phyloP scores from a whole-genome alignment of 2,797 vertebrate genomes.

The Syngnathus rostellatus region DNA sequence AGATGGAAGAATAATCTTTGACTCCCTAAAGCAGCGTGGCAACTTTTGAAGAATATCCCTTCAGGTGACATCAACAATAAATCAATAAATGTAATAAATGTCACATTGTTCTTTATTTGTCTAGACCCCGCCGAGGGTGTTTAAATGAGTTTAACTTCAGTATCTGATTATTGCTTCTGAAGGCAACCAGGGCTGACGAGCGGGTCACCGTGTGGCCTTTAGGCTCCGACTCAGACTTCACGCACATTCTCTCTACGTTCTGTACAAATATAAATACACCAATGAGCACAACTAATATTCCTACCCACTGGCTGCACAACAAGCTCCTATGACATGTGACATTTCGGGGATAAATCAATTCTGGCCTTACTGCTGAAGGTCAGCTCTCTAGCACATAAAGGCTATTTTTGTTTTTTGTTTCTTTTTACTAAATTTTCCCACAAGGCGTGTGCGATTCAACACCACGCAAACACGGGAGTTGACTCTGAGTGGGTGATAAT shows the following conservation, averaged over 20 bases:
- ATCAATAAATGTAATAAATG: slow-evolving; percentile 42
- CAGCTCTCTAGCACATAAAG: slow-evolving; percentile 30
- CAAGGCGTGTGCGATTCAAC: slow-evolving; percentile 39
- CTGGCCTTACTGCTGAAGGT: slow-evolving; percentile 51
- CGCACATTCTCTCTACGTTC: slow-evolving; percentile 11
- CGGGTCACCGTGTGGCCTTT: slow-evolving; percentile 53
- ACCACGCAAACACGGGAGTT: slow-evolving; percentile 55
- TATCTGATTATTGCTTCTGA: slow-evolving; percentile 42
- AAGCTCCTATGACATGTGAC: slow-evolving; percentile 60
- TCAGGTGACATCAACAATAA: slow-evolving; percentile 59
- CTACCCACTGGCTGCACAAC: slow-evolving; percentile 53
- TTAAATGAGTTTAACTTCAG: slow-evolving; percentile 14
- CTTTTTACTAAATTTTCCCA: slow-evolving; percentile 21
- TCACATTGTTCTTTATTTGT: slow-evolving; percentile 9
- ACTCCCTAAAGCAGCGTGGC: slow-evolving; percentile 33
- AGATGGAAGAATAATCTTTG: slow-evolving; percentile 52
- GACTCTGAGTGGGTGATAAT: slow-evolving; percentile 62
- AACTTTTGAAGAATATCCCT: slow-evolving; percentile 52
- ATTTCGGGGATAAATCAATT: slow-evolving; percentile 63
- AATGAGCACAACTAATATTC: slow-evolving; percentile 53
- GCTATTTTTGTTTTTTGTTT: slow-evolving; percentile 8
- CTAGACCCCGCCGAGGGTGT: neutral
- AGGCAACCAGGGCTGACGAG: slow-evolving; percentile 56
- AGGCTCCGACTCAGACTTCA: slow-evolving; percentile 35
- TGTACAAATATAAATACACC: slow-evolving; percentile 28